Evolutionary conservation across 2,113 vertebrate genomes (phyloP), one percentile per base, ranked within the genome.

Genomic region (Girardinichthys multiradiatus): DNA sequence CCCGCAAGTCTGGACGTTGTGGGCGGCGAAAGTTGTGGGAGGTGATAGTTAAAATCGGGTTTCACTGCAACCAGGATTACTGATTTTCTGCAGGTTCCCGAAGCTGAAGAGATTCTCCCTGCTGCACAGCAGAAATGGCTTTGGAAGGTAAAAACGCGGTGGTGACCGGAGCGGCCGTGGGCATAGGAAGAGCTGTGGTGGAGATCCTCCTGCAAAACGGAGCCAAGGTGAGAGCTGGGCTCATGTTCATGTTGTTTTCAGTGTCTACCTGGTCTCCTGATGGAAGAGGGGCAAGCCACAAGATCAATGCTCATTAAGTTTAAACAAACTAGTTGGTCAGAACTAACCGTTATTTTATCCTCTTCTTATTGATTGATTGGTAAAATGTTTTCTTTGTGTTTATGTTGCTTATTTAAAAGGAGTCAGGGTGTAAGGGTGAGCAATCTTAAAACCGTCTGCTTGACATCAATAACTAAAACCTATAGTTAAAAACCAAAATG

Each of bases 91-190:
- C 17, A 9, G n/a, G 3, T 54, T 39, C 70, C 8, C 0, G 0
- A 33, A 45, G 3, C 37, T 30, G 29, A 14, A 12, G 29, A 8
- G 5, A n/a, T 58, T 8, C 8, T 3, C 4, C 15, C 4, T 10
- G 28, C 7, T 11, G 7, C 62, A 14, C 39, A 15, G 1, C 51
- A 54, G 13, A 59, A 24, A 92, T 92, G 92, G 70, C 84, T 3
- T 2, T 92, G 1, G 5, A 11, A 0, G 82, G 81, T 0, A 90
- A 90, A 80, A 26, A 21, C 0, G 92, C 89, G 0, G 65, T 92
- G 0, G 88, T 94, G 73, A 93, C 92, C 1, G 93, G 93, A 57
- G 93, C 83, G 1, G 91, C 79, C 1, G 64, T 77, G 68, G 93
- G 93, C 0, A 90, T 94, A 4, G 92, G 93, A 9, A 88, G 31